Base-by-base conservation (phyloP, 1,140 invertebrate species). In the Asbolus verrucosus region DNA sequence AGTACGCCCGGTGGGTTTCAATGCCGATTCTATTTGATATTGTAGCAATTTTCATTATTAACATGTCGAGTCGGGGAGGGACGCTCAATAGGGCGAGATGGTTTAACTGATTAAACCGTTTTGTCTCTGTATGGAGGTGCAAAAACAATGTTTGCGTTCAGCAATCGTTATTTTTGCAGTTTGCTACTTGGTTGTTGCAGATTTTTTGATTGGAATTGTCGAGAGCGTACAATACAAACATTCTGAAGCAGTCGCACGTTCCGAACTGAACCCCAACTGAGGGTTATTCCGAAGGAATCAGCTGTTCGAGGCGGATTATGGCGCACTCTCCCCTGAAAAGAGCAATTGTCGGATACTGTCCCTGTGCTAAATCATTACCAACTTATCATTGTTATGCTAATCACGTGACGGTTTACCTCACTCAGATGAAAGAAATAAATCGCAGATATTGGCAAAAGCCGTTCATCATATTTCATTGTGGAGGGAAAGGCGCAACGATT, bases 351-450 rank as follows among this genome's bases (percentile, higher is more conserved):
- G 59, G 21, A 21, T 50, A 62, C 43, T 69, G 62, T 69, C 67
- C 59, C 67, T 59, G 54, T 63, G 67, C 39, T 46, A 63, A 62
- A 69, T 69, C 43, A 43, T 69, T 69, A 46, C 62, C 63, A 69
- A 69, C 67, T 62, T 69, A 50, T 63, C 67, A 69, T 69, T 69
- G 67, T 69, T 63, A 69, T 69, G 67, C 59, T 62, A 69, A 69
- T 69, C 18, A 30, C 15, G 14, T 18, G 27, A 2, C 33, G 6
- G 11, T 36, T 11, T 11, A 36, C 2, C 33, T 3, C 33, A 11
- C 11, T 27, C 3, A 27, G 8, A 27, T 27, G 3, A 8, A 8
- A 27, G 24, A 27, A 27, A 27, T 27, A 8, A 27, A 27, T 4
- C 24, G 8, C n/a, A n/a, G n/a, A n/a, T n/a, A n/a, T n/a, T n/a